Evolutionary conservation across 53 echinoderm and acorn worm species (phyloP).

Genomic region (Apostichopus leukothele): DNA sequence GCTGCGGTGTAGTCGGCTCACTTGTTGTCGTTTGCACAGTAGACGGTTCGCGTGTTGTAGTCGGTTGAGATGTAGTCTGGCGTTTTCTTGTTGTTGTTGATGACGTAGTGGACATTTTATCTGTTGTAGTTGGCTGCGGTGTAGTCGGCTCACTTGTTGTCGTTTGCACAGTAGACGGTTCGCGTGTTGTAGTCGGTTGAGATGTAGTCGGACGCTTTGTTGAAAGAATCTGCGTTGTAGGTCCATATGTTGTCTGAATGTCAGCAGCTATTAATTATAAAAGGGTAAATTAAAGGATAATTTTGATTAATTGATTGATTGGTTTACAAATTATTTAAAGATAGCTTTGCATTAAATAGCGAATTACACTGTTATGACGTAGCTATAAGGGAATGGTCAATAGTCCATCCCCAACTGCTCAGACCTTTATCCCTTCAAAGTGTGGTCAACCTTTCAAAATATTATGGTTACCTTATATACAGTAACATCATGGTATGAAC

Average conservation of each 20-base stretch:
- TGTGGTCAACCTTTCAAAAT: no score
- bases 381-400: no score
- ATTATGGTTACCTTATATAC: no score
- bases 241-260: background rate
- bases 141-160: background rate
- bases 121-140: background rate
- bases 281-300: background rate
- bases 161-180: background rate
- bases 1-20: background rate
- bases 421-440: no score
- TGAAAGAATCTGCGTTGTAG: background rate
- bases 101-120: background rate
- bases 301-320: no score
- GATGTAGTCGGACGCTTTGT: background rate
- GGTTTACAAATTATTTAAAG: no score
- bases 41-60: background rate
- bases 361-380: no score
- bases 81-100: background rate
- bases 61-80: background rate
- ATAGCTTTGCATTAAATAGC: no score
- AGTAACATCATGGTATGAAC: no score
- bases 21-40: background rate
- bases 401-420: no score
- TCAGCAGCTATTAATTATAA: background rate
- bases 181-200: background rate